Conservation (phyloP, 92 coral and sea anemone species). For the Phenganax marumi region DNA sequence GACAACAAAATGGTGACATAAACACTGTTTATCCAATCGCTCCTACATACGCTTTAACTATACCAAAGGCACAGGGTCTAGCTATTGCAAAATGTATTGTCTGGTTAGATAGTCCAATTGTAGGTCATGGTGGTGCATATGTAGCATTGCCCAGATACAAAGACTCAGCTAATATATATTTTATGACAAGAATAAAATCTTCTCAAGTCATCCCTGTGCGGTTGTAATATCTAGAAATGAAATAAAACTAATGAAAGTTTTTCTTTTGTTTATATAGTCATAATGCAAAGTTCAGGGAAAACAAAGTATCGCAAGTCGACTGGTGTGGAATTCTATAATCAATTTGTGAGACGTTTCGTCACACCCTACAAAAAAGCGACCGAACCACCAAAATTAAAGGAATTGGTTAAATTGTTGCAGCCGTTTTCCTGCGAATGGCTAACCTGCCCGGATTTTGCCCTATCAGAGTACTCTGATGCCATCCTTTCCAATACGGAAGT, state of each 20-base stretch:
- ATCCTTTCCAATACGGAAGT: background rate
- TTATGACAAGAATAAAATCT: too few species aligned
- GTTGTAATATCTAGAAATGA: background rate
- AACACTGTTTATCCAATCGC: background rate
- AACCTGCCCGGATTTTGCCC: background rate
- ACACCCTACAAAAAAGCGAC: background rate
- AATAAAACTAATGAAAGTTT: too few species aligned
- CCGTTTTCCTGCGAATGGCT: constrained; percentile 22
- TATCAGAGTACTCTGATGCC: too few species aligned
- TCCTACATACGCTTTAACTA: background rate
- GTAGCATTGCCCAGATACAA: constrained; percentile 1
- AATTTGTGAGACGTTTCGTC: background rate
- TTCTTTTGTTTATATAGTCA: too few species aligned
- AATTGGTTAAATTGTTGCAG: background rate
- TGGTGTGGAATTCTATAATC: background rate
- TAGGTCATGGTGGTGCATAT: constrained; percentile 6
- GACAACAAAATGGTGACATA: too few species aligned
- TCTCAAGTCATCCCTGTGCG: too few species aligned
- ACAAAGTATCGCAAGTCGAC: too few species aligned
- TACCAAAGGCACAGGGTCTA: background rate
- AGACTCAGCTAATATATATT: background rate
- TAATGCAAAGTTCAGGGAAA: too few species aligned
- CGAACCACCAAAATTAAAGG: background rate
- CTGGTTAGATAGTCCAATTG: constrained; percentile 6
- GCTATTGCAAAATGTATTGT: background rate